phyloP scores from a whole-genome alignment of 2,797 vertebrate genomes.

The Valencia hispanica region DNA sequence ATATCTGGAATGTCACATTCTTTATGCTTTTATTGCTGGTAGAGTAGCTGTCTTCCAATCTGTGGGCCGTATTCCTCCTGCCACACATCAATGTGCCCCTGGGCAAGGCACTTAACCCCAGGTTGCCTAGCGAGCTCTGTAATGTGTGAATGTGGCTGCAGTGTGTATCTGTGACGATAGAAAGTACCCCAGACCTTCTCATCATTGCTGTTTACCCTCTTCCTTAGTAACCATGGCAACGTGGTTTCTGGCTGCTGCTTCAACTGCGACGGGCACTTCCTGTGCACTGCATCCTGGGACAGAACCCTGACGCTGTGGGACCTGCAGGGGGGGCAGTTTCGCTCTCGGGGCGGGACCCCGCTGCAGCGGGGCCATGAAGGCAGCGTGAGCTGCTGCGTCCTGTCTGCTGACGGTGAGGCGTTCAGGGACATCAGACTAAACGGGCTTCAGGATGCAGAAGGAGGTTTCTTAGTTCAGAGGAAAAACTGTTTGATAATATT shows the following conservation, averaged over 20 bases:
- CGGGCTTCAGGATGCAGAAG: too few relatives aligned
- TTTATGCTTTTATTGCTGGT: too few relatives aligned
- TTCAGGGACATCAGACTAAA: neutral
- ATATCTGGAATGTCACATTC: too few relatives aligned
- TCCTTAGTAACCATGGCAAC: conserved; percentile 78
- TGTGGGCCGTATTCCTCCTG: too few relatives aligned
- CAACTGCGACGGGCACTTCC: conserved; percentile 74
- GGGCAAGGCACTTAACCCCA: too few relatives aligned
- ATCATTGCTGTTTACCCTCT: neutral
- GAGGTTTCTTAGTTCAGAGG: too few relatives aligned
- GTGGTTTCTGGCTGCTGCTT: conserved; percentile 83
- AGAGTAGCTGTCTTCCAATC: too few relatives aligned
- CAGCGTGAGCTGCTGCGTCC: conserved; percentile 81
- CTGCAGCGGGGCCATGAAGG: conserved; percentile 74
- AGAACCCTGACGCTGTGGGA: conserved; percentile 84
- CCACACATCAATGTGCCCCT: too few relatives aligned
- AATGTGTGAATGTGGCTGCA: too few relatives aligned
- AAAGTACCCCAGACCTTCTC: neutral
- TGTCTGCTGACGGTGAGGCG: conserved; percentile 80
- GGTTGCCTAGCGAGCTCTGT: too few relatives aligned
- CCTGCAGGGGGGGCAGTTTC: conserved; percentile 73
- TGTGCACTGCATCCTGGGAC: conserved; percentile 86
- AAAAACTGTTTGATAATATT: too few relatives aligned
- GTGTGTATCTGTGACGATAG: too few relatives aligned
- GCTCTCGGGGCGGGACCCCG: conserved; percentile 59